Percentiles rank a stretch among this genome's conserved stretches.
phyloP scores from a whole-genome alignment of 1,140 invertebrate species.

The Gonatopus flavifemur region DNA sequence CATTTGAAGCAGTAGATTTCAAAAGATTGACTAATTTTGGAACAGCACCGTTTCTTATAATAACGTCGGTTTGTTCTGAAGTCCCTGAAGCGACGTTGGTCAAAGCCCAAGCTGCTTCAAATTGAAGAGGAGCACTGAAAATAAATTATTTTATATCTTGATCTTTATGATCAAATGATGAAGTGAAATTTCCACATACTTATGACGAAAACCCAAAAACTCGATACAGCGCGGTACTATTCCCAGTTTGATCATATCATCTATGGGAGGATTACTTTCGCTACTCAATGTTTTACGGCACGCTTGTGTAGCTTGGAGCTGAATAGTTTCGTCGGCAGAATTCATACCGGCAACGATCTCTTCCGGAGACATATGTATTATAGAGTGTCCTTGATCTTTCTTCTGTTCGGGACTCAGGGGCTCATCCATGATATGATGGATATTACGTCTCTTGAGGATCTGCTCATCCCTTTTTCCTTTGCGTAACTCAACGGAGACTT shows the following conservation, averaged over 20 bases:
- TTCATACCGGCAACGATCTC: constrained; percentile 70
- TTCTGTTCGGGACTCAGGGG: constrained; percentile 60
- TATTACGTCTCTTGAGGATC: constrained; percentile 90
- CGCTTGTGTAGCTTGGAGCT: constrained; percentile 71
- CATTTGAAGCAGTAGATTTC: constrained; percentile 71
- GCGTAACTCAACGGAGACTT: constrained; percentile 85
- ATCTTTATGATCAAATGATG: too few relatives aligned
- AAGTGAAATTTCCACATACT: too few relatives aligned
- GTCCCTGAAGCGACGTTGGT: constrained; percentile 98
- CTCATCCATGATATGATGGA: constrained; percentile 63
- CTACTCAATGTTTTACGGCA: constrained; percentile 89
- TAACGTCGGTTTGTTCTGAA: constrained; percentile 83
- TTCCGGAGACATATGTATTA: constrained; percentile 56
- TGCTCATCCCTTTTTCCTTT: constrained; percentile 96
- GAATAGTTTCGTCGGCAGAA: constrained; percentile 62
- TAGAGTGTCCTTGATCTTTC: constrained; percentile 59
- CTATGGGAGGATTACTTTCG: constrained; percentile 93
- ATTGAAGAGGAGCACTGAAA: constrained; percentile 84
- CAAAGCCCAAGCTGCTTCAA: constrained; percentile 97
- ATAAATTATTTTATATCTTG: too few relatives aligned
- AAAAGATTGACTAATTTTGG: constrained; percentile 81
- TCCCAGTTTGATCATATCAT: constrained; percentile 82
- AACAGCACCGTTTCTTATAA: constrained; percentile 84
- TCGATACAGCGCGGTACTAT: constrained; percentile 84
- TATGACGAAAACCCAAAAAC: constrained; percentile 70